Evolutionary conservation across 2,113 vertebrate species (phyloP).

Genomic region (Lepisosteus oculatus): DNA sequence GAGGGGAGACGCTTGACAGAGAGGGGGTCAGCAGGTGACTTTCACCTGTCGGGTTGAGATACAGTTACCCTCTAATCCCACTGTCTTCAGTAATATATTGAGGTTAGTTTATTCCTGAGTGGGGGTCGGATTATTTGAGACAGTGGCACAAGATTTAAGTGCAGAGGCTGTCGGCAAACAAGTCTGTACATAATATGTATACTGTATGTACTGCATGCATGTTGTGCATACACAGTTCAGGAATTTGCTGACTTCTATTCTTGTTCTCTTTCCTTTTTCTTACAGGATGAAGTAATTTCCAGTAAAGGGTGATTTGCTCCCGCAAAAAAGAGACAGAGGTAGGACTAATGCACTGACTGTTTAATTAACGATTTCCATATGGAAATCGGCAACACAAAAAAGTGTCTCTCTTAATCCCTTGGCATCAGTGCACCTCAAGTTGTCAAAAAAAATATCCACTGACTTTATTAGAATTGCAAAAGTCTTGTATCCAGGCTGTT

Average conservation of each 20-base stretch:
- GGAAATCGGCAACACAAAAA: constrained; percentile 70
- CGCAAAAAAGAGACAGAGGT: constrained; percentile 64
- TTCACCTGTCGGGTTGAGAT: constrained; percentile 31
- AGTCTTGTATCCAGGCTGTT: constrained; percentile 74
- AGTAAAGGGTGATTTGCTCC: constrained; percentile 51
- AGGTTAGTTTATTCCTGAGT: no score
- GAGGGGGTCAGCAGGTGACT: constrained; percentile 22
- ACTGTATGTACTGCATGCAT: no score
- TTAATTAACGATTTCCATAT: constrained; percentile 65
- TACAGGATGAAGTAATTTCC: constrained; percentile 66
- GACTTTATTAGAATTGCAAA: constrained; percentile 73
- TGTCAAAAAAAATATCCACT: constrained; percentile 78
- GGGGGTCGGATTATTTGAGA: no score
- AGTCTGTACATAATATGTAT: no score
- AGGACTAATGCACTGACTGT: constrained; percentile 65
- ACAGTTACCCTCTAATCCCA: no score
- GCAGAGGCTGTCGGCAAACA: no score
- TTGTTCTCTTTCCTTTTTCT: constrained; percentile 29
- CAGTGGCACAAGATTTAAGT: no score
- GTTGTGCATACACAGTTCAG: no score
- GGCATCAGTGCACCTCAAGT: constrained; percentile 71
- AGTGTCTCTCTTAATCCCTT: constrained; percentile 69
- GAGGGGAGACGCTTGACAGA: not conserved
- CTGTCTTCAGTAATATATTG: no score
- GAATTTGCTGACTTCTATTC: constrained; percentile 12